Percentiles rank a stretch among this genome's conserved stretches.
phyloP scores from a whole-genome alignment of 2,113 vertebrate genomes.

The Athene cunicularia region DNA sequence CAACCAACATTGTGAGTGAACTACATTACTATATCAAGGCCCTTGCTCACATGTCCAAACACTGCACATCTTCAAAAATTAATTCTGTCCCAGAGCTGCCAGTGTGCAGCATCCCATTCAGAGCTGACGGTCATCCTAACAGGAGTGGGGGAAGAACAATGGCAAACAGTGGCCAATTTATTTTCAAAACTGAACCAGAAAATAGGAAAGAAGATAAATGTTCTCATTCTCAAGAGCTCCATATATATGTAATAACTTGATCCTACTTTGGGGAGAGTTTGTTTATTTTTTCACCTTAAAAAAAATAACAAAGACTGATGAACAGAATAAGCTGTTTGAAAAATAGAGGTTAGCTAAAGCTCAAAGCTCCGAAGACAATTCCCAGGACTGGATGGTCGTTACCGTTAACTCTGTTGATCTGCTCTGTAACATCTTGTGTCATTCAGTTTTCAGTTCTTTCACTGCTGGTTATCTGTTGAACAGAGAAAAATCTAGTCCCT shows the following conservation, averaged over 20 bases:
- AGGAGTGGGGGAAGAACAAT: background rate
- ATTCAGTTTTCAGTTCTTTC: background rate
- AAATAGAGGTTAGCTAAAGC: background rate
- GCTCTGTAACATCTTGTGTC: background rate
- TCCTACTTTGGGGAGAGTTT: background rate
- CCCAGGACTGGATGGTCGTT: background rate
- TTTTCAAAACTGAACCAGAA: background rate
- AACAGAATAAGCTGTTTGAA: background rate
- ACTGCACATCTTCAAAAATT: background rate
- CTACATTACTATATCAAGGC: fast-evolving
- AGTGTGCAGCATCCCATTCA: fast-evolving
- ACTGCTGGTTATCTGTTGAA: background rate
- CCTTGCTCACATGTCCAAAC: background rate
- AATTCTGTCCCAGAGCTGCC: background rate
- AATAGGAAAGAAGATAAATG: background rate
- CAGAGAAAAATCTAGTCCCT: background rate
- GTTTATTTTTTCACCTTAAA: background rate
- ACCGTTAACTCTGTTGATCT: background rate
- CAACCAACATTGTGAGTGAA: background rate
- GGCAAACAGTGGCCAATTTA: no score
- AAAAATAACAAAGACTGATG: background rate
- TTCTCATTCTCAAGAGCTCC: background rate
- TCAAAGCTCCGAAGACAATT: background rate
- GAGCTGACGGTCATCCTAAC: background rate
- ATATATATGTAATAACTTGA: background rate